These are phyloP conservation scores for Spinus olivaceus DNA, from an alignment of 2,797 vertebrate species.

Conservation along the genomic window DNA sequence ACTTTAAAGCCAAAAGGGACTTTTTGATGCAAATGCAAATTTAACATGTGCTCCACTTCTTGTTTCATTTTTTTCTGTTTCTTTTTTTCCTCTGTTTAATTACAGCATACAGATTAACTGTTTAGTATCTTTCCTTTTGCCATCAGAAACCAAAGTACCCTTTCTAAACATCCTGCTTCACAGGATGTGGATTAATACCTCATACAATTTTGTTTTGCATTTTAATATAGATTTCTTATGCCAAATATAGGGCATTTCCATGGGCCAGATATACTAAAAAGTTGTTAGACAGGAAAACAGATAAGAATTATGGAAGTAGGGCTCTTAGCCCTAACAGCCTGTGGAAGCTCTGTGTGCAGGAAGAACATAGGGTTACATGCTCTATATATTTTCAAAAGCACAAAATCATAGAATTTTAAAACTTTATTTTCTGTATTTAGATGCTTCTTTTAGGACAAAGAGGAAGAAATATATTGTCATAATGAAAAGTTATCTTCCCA, in stretches of 20 bases:
- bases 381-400: background rate
- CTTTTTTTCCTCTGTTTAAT: background rate
- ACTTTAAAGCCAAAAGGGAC: background rate
- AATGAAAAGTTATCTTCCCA: background rate
- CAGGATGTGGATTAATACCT: background rate
- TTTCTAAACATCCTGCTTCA: background rate
- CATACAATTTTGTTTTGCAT: background rate
- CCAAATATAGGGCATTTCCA: background rate
- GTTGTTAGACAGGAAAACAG: background rate
- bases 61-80: background rate
- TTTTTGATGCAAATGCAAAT: background rate
- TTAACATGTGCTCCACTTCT: background rate
- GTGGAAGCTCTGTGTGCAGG: background rate
- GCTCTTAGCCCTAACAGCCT: background rate
- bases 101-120: background rate
- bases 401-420: background rate
- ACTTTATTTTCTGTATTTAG: background rate
- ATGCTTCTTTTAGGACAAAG: slow-evolving; percentile 33
- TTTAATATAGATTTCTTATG: slow-evolving; percentile 8
- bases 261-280: background rate
- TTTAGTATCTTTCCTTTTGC: background rate
- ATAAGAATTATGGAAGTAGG: background rate
- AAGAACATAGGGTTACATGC: background rate
- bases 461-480: background rate
- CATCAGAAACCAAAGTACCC: background rate